phyloP scores from a whole-genome alignment of 92 coral and sea anemone genomes.

The Zoanthus sociatus region DNA sequence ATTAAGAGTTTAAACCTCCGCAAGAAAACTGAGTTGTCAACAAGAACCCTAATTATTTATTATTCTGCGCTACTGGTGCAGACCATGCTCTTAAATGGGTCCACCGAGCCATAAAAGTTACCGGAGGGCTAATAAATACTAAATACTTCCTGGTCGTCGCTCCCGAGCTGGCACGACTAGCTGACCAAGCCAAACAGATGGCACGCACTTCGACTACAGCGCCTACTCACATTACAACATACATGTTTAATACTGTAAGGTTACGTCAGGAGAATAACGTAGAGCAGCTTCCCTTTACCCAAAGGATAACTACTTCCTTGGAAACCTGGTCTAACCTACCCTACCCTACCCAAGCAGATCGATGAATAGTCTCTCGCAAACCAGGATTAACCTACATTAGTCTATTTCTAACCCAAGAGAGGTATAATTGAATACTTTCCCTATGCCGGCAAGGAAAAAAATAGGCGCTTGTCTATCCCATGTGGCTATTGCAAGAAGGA shows the following conservation, averaged over 20 bases:
- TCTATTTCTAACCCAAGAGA: too few relatives aligned
- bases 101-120: slow-evolving; percentile 14
- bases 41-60: slow-evolving; percentile 46
- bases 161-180: slow-evolving; percentile 46
- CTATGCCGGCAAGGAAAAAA: too few relatives aligned
- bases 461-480: too few relatives aligned
- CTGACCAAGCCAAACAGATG: slow-evolving; percentile 62
- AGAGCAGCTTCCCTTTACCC: slow-evolving; percentile 39
- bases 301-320: too few relatives aligned
- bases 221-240: slow-evolving; percentile 50
- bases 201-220: slow-evolving; percentile 55
- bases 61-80: slow-evolving; percentile 66
- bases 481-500: too few relatives aligned
- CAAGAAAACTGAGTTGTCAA: slow-evolving; percentile 66
- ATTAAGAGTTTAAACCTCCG: slow-evolving; percentile 41
- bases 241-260: slow-evolving; percentile 41
- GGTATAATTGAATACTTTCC: too few relatives aligned
- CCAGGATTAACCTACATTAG: too few relatives aligned
- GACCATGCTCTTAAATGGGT: slow-evolving; percentile 65
- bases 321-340: too few relatives aligned
- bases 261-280: slow-evolving; percentile 65
- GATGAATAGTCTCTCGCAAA: too few relatives aligned
- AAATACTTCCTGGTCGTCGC: slow-evolving; percentile 30
- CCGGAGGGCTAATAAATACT: slow-evolving; percentile 43
- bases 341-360: too few relatives aligned